Base-by-base conservation (phyloP, 2,888 invertebrate species). In the Cephalotes varians region DNA sequence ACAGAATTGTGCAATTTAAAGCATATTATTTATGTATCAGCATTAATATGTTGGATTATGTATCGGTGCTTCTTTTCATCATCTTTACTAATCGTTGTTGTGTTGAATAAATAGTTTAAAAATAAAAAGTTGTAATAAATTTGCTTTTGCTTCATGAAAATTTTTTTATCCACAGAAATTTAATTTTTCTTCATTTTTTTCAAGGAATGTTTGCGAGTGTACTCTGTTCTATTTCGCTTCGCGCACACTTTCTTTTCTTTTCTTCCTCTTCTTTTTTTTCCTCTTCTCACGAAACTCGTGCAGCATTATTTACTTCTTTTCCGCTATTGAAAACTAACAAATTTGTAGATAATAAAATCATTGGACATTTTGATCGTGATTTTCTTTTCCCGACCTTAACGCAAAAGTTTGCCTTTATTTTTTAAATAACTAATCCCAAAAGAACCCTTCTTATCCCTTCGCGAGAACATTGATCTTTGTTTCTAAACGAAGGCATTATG, bases 391-490 rank as follows among this genome's bases (percentile, higher is more conserved):
- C 7, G 25, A 51, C 28, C 21, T 69, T 21, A 31, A 25, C 7
- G 31, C 21, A 40, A 34, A 60, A 62, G 10, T n/a, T 51, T 28
- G 37, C 15, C 15, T 1, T 18, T 12, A 62, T 21, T 62, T 21
- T 62, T n/a, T 34, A 31, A 58, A 31, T 34, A 18, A n/a, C n/a
- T n/a, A 58, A 58, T 12, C 37, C 3, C 9, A 58, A 31, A 34
- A 28, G 28, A 58, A 49, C 10, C 5, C 6, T 76, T 54, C 44
- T 72, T 21, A 44, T 15, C 25, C 18, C 5, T 60, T n/a, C 15
- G 0, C 18, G 21, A n/a, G 44, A 25, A 79, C 56, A 76, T 76
- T 37, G 56, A 69, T 56, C 40, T 56, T 74, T 71, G 54, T 71
- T 71, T 69, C 18, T 7, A 56, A 3, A 31, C 15, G 18, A 34